Base-by-base conservation (phyloP, 2,113 vertebrate species). In the Phocoena sinus region DNA sequence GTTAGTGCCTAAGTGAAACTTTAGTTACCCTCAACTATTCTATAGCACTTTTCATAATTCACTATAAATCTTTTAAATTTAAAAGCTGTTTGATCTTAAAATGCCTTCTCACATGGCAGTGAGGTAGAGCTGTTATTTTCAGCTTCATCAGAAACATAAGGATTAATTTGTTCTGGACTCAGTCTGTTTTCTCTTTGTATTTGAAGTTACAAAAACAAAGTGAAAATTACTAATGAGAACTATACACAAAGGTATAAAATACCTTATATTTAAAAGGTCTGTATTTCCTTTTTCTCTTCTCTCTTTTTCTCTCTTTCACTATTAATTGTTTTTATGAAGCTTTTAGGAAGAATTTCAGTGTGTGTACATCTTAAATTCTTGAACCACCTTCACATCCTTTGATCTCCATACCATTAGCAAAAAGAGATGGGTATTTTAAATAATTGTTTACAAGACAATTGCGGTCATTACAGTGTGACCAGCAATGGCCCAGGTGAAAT, bases 61-160 rank as follows among this genome's bases (percentile, higher is more conserved):
- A 71, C 14, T 91, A 8, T 62, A 83, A 81, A 87, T 93, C 17
- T 73, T 89, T 70, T 23, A 53, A 84, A 76, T 81, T 83, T 82
- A 53, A 85, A 95, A 79, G 47, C 31, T 47, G 56, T 44, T 88
- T 97, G 62, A 73, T 77, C 41, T 86, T 97, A 79, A 85, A 80
- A 94, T 81, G 14, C 47, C 38, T 81, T 91, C 80, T 87, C 21
- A 20, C 17, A 85, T 73, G 60, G 18, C 3, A 67, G 1, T 65
- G n/a, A 60, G 71, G 25, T 41, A 60, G 31, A 80, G 25, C 5
- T 97, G n/a, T 6, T 90, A 79, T 60, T 77, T 89, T n/a, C 56
- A 96, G 36, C 14, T 94, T 94, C 36, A 79, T 95, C 26, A 81
- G 63, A 88, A 53, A 47, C 77, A 60, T 23, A 80, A 74, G 15